Percentiles rank a stretch among this genome's conserved stretches.
Evolutionary conservation across 2,888 invertebrate genomes (phyloP).

Genomic region (Drosophila incognita): DNA sequence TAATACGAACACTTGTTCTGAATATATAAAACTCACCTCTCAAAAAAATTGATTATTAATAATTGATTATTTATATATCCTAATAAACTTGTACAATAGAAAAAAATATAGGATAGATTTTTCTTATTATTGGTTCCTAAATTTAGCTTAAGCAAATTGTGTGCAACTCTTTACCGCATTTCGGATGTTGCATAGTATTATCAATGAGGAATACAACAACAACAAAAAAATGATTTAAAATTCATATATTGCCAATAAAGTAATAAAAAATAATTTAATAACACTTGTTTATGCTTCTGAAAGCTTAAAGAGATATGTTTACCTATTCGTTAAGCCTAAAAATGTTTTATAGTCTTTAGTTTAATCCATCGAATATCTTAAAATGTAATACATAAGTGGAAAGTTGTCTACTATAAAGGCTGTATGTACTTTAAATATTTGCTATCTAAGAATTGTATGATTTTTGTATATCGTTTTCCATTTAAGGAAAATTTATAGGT

Average conservation of each 20-base stretch:
- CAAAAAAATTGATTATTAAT: background rate
- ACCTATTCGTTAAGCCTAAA: slow-evolving; percentile 43
- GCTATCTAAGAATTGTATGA: slow-evolving; percentile 57
- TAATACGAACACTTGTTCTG: background rate
- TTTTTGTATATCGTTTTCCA: slow-evolving; percentile 9
- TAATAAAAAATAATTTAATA: slow-evolving; percentile 42
- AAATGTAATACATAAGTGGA: slow-evolving; percentile 51
- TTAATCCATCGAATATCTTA: slow-evolving; percentile 38
- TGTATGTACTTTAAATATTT: slow-evolving; percentile 47
- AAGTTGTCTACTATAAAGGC: slow-evolving; percentile 55
- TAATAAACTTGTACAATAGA: background rate
- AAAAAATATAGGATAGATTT: background rate
- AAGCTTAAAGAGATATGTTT: slow-evolving; percentile 70
- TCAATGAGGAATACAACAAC: slow-evolving; percentile 22
- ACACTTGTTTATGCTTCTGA: slow-evolving; percentile 53
- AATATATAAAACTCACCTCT: background rate
- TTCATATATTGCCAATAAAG: slow-evolving; percentile 29
- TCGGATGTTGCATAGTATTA: background rate
- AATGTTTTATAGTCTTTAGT: slow-evolving; percentile 45
- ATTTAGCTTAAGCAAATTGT: background rate
- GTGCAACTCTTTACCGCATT: slow-evolving; percentile 1
- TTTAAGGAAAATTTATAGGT: background rate
- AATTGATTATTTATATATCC: background rate
- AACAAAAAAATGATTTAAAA: slow-evolving; percentile 11
- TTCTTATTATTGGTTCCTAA: background rate